Evolutionary conservation across 2,797 vertebrate genomes (phyloP).

Genomic region (Acipenser oxyrinchus): DNA sequence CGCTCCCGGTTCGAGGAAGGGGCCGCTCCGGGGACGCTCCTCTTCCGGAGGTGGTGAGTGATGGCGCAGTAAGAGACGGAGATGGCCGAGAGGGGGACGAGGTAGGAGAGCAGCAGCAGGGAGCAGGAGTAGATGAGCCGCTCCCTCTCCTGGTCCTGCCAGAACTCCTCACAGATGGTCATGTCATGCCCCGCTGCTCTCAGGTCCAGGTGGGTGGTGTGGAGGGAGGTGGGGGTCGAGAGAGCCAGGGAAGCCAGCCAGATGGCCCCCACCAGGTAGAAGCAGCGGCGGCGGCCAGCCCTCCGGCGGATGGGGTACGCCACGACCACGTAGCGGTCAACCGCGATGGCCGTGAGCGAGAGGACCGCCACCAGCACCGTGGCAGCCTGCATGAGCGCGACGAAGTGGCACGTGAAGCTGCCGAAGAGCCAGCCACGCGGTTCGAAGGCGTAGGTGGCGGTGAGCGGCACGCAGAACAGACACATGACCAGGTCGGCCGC

Average conservation of each 20-base stretch:
- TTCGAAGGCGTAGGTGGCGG: conserved; percentile 73
- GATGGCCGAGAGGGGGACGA: conserved; percentile 69
- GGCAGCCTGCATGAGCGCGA: conserved; percentile 67
- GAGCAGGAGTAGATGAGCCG: conserved; percentile 72
- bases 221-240: conserved; percentile 59
- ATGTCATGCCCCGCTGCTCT: conserved; percentile 63
- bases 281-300: conserved; percentile 56
- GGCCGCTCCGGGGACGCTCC: conserved; percentile 48
- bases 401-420: conserved; percentile 68
- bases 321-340: conserved; percentile 79
- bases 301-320: conserved; percentile 71
- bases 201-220: conserved; percentile 72
- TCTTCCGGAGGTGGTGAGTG: conserved; percentile 58
- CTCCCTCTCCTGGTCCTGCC: conserved; percentile 60
- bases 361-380: conserved; percentile 73
- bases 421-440: conserved; percentile 74
- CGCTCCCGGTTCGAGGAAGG: conserved; percentile 47
- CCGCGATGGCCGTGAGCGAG: conserved; percentile 76
- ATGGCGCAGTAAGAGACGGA: conserved; percentile 77
- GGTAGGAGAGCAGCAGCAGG: conserved; percentile 72
- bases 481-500: conserved; percentile 74
- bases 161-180: conserved; percentile 79
- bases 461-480: conserved; percentile 73
- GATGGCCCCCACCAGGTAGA: conserved; percentile 57
- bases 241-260: conserved; percentile 67